phyloP scores from a whole-genome alignment of 1,140 invertebrate genomes.

The Amphibalanus amphitrite region DNA sequence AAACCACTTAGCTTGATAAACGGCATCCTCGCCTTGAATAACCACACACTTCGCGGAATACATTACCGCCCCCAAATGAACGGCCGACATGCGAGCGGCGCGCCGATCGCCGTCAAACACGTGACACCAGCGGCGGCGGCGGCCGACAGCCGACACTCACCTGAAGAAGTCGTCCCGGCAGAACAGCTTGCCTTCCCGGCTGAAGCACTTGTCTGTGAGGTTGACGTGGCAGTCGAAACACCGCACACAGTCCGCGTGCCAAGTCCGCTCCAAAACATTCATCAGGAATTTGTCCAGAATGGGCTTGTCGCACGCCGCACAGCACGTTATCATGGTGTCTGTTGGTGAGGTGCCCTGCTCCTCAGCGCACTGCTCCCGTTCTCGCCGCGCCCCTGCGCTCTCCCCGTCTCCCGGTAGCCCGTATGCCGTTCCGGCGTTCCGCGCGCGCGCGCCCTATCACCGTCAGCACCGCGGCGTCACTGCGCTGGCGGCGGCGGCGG shows the following conservation, averaged over 20 bases:
- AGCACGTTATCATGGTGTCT: constrained; percentile 48
- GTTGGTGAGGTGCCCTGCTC: too few species aligned
- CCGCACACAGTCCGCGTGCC: constrained; percentile 90
- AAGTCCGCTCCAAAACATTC: constrained; percentile 86
- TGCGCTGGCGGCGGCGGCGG: neutral
- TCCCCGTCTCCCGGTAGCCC: too few species aligned
- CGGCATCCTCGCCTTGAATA: too few species aligned
- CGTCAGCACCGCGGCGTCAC: neutral
- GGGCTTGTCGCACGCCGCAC: constrained; percentile 92
- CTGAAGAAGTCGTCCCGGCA: constrained; percentile 96
- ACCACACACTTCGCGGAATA: too few species aligned
- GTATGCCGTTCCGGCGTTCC: neutral
- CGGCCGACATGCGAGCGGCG: too few species aligned
- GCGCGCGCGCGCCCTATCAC: neutral
- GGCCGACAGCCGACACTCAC: constrained; percentile 37
- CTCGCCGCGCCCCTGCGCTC: neutral
- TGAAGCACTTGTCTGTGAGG: constrained; percentile 93
- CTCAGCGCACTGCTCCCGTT: neutral
- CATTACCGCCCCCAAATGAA: too few species aligned
- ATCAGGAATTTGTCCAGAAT: constrained; percentile 95
- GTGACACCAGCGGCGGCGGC: too few species aligned
- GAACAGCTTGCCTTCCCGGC: constrained; percentile 86
- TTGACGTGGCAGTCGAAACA: constrained; percentile 84
- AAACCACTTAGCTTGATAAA: too few species aligned
- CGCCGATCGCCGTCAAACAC: too few species aligned